Evolutionary conservation across 2,113 vertebrate genomes (phyloP).

Genomic region (Pycnonotus jocosus): DNA sequence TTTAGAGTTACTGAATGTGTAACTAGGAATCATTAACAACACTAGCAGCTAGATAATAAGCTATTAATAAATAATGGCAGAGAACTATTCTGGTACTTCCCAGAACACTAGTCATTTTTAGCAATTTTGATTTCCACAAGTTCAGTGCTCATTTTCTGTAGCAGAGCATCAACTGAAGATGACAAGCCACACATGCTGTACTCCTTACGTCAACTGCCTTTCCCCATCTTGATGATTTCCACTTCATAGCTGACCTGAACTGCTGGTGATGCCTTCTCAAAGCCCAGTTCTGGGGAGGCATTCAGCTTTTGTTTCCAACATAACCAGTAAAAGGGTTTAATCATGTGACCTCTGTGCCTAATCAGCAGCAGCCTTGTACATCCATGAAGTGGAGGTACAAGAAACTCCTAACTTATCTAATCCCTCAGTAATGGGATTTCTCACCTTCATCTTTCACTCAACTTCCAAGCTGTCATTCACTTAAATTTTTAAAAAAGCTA

Average conservation of each 20-base stretch:
- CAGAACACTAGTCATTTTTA: neutral
- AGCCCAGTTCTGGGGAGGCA: neutral
- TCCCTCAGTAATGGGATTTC: neutral
- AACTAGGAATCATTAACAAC: neutral
- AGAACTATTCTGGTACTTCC: neutral
- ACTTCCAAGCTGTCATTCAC: neutral
- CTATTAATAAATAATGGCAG: neutral
- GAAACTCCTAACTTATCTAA: neutral
- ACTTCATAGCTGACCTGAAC: neutral
- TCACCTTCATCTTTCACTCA: neutral
- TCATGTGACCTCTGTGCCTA: neutral
- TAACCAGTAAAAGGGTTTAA: neutral
- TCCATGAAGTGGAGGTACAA: neutral
- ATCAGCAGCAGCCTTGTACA: neutral
- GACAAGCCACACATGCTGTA: fast-evolving
- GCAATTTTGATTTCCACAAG: neutral
- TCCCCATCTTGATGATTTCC: neutral
- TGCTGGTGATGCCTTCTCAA: neutral
- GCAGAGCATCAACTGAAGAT: neutral
- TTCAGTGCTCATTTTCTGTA: neutral
- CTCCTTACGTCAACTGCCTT: neutral
- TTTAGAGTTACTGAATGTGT: neutral
- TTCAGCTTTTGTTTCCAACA: neutral
- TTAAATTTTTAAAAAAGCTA: neutral
- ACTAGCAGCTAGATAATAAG: neutral